phyloP scores from a whole-genome alignment of 1,140 invertebrate species.

The Drosophila truncata region DNA sequence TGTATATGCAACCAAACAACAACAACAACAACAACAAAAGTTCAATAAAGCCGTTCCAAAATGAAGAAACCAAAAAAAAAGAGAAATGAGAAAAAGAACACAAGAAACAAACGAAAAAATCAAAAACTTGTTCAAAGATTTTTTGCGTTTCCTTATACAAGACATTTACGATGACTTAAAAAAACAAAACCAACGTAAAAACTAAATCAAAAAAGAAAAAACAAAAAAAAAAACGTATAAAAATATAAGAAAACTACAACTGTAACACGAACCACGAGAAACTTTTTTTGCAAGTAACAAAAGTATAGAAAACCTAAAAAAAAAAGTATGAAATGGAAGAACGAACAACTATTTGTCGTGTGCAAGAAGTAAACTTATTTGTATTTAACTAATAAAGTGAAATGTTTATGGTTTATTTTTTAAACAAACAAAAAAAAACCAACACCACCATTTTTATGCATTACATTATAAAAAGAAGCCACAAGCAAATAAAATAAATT shows the following conservation, averaged over 20 bases:
- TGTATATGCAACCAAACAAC: slow-evolving; percentile 60
- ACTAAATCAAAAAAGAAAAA: slow-evolving; percentile 5
- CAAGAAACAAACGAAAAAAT: slow-evolving; percentile 50
- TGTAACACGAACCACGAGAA: slow-evolving; percentile 36
- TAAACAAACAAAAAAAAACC: slow-evolving; percentile 48
- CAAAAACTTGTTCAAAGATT: slow-evolving; percentile 73
- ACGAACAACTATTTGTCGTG: slow-evolving; percentile 73
- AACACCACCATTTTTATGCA: slow-evolving; percentile 78
- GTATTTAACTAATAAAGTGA: slow-evolving; percentile 78
- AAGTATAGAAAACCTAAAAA: slow-evolving; percentile 3
- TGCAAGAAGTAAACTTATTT: slow-evolving; percentile 78
- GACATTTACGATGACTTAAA: slow-evolving; percentile 48
- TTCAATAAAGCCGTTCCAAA: slow-evolving; percentile 85
- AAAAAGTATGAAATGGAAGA: slow-evolving; percentile 18
- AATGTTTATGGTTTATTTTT: slow-evolving; percentile 79
- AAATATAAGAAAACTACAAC: slow-evolving; percentile 21
- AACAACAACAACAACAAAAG: slow-evolving; percentile 78
- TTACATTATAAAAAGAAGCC: slow-evolving; percentile 66
- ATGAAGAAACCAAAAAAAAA: slow-evolving; percentile 62
- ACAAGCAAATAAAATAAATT: slow-evolving; percentile 69
- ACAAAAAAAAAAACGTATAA: slow-evolving; percentile 2
- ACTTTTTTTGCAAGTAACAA: slow-evolving; percentile 48
- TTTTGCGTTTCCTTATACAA: slow-evolving; percentile 78
- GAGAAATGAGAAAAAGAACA: slow-evolving; percentile 21
- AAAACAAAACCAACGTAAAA: slow-evolving; percentile 9